Evolutionary conservation across 2,113 vertebrate species (phyloP), one percentile per base, ranked within the genome.

Genomic region (Miniopterus natalensis): DNA sequence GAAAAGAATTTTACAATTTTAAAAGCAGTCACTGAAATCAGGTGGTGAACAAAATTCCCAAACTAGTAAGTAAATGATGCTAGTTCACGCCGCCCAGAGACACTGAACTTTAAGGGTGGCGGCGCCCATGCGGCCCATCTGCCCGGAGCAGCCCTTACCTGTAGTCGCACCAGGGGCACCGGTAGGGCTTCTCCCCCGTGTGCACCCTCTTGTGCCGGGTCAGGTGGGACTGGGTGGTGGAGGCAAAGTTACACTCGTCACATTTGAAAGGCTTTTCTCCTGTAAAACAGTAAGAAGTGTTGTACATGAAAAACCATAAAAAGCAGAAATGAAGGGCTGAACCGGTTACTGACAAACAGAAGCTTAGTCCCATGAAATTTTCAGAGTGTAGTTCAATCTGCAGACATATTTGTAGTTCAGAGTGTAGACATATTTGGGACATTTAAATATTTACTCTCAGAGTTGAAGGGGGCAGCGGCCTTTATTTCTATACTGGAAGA

Each of bases 161-260:
- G 99, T 99, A 99, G 98, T 99, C 99, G 98, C 99, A 99, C 99
- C 99, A 99, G 98, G 99, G 99, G 98, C 99, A 99, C 95, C 99
- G 99, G 98, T 99, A 99, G 10, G 99, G 99, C 97, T 99, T 99
- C 98, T 99, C 99, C 95, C 99, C 99, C 1, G 99, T 99, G 98
- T 99, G 99, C 86, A 99, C 99, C 12, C 99, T 99, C 92, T 99
- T 99, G 98, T 99, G 99, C n/a, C 99, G 98, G 5, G 99, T 99
- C 97, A 99, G 98, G 98, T 99, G 99, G 1, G 99, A 99, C 92
- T 99, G 99, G 0, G 99, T 99, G 88, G 99, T 99, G 66, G 99
- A 99, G 93, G 99, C 99, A 8, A 99, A 99, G 98, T 98, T 99
- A 97, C 99, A 99, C 95, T 99, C 99, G 95, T 99, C 99, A 97